Base-by-base conservation (phyloP, 2,797 vertebrate genomes). In the Mionectes olivaceus region DNA sequence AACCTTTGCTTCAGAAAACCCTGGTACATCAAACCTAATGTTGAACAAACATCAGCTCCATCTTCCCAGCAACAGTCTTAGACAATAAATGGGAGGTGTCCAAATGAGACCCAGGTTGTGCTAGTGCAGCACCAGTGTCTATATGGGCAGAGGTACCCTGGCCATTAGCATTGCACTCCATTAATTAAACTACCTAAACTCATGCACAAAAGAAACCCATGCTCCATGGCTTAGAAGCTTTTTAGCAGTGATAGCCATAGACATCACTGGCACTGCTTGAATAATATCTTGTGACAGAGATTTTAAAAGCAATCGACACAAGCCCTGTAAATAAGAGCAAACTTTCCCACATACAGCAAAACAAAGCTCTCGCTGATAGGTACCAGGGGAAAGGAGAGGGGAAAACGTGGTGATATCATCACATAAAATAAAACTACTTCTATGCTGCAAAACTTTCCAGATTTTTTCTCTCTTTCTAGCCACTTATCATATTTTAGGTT, bases 391-490 rank as follows among this genome's bases (percentile, higher is more conserved):
- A 87, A 75, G n/a, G 24, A 83, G 44, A 86, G 10, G 68, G 59
- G 57, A 83, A 93, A 94, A 80, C 17, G 33, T 44, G 28, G 55
- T 93, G 63, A 90, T 53, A 79, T 70, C 69, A 91, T 67, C 65
- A 85, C 25, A 93, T 87, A 78, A 93, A 91, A 81, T 87, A 37
- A 93, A 90, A 92, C 81, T 73, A 75, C 49, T 82, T 90, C 32
- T 57, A 46, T 0, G 4, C 19, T 64, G 44, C 44, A 87, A 86
- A 83, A 75, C 53, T 83, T 83, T n/a, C 23, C 57, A 71, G 9
- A 21, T 19, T 39, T 90, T 87, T 64, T 46, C 33, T 83, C 39
- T 59, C 24, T 52, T 83, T 89, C 55, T 65, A 90, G 46, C 60
- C 69, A 71, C 19, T 9, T 90, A 33, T 84, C 17, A 28, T 79